phyloP scores from a whole-genome alignment of 2,797 vertebrate genomes.

The Remorina albescens region DNA sequence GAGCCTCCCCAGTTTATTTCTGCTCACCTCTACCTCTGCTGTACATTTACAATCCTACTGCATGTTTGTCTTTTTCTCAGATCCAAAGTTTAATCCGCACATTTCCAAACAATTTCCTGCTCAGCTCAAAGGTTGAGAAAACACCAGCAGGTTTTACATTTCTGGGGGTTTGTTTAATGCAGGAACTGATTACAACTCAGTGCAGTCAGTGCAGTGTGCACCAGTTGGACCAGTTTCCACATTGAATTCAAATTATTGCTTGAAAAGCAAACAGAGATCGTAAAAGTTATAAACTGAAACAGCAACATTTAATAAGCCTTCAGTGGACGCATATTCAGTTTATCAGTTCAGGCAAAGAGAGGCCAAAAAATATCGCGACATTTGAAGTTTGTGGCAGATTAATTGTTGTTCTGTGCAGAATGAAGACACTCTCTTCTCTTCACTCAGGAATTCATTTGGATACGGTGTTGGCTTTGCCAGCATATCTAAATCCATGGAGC shows the following conservation, averaged over 20 bases:
- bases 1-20: not conserved
- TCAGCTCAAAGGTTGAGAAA: not conserved
- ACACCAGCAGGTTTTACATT: not conserved
- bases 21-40: not conserved
- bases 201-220: not conserved
- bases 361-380: not conserved
- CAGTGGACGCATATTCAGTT: not conserved
- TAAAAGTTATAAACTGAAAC: not conserved
- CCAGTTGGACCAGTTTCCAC: not conserved
- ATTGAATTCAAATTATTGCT: not conserved
- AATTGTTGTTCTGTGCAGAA: not conserved
- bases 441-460: slow-evolving; percentile 10
- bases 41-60: not conserved
- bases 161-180: slow-evolving; percentile 1
- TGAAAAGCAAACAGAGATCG: not conserved
- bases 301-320: not conserved
- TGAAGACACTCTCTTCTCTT: not conserved
- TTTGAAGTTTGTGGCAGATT: not conserved
- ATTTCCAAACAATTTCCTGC: slow-evolving; percentile 24
- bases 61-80: not conserved
- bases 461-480: slow-evolving; percentile 1
- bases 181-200: slow-evolving; percentile 6
- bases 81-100: slow-evolving; percentile 1
- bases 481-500: slow-evolving; percentile 26
- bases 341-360: not conserved